These are phyloP conservation scores for Aphaenogaster floridana DNA, from an alignment of 1,140 invertebrate species.

Conservation along the genomic window DNA sequence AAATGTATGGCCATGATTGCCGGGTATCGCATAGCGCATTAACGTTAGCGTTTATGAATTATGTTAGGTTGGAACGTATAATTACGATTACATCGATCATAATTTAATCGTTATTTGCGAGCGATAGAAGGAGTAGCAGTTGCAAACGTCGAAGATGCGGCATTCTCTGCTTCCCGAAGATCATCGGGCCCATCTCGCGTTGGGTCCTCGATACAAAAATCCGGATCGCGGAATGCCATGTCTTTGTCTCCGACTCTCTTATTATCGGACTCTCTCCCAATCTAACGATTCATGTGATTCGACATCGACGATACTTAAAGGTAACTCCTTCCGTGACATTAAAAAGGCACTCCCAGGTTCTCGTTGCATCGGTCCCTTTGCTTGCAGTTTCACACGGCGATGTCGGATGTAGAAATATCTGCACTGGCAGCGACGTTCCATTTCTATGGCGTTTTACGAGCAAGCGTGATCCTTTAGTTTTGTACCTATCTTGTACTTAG, in stretches of 20 bases:
- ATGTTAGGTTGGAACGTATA: slow-evolving; percentile 44
- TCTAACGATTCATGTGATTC: slow-evolving; percentile 73
- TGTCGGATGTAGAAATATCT: slow-evolving; percentile 73
- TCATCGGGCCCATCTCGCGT: slow-evolving; percentile 24
- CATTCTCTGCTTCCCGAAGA: slow-evolving; percentile 5
- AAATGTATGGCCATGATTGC: slow-evolving; percentile 9
- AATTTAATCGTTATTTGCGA: slow-evolving; percentile 46
- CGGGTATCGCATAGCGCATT: background rate
- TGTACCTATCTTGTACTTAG: background rate
- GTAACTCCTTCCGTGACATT: slow-evolving; percentile 76
- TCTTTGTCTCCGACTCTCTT: slow-evolving; percentile 60
- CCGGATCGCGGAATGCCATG: slow-evolving; percentile 50
- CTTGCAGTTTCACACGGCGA: slow-evolving; percentile 72
- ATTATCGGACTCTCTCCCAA: slow-evolving; percentile 69
- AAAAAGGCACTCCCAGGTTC: slow-evolving; percentile 76
- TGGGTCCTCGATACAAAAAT: slow-evolving; percentile 6
- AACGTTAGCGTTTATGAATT: slow-evolving; percentile 42
- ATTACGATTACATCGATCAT: slow-evolving; percentile 43
- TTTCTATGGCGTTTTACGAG: slow-evolving; percentile 69
- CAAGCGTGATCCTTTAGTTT: background rate
- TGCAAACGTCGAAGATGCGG: background rate
- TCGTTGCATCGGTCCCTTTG: slow-evolving; percentile 73
- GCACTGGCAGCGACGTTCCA: slow-evolving; percentile 55
- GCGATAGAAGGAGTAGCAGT: background rate
- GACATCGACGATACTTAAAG: slow-evolving; percentile 74